These are phyloP conservation scores for Peucedramus taeniatus DNA, from an alignment of 2,113 vertebrate genomes.

Conservation along the genomic window DNA sequence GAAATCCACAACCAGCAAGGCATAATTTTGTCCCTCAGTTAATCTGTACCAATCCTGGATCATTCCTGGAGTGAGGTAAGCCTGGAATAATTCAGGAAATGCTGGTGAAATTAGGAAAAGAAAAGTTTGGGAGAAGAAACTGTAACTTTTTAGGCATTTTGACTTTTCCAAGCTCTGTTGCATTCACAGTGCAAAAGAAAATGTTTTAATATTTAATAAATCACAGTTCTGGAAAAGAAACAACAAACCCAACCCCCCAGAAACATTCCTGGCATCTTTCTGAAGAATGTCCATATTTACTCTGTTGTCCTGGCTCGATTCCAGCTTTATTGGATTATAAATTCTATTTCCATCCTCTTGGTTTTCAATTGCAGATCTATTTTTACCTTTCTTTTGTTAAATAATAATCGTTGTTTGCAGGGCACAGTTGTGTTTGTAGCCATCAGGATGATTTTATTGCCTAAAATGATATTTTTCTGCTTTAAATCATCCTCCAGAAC, in stretches of 20 bases:
- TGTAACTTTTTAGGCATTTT: background rate
- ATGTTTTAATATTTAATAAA: background rate
- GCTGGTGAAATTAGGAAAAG: background rate
- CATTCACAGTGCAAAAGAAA: background rate
- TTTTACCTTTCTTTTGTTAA: constrained; percentile 21
- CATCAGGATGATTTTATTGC: background rate
- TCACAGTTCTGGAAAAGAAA: background rate
- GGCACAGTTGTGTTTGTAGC: background rate
- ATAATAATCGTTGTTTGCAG: background rate
- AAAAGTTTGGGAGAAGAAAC: background rate
- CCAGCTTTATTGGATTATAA: background rate
- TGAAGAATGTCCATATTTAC: background rate
- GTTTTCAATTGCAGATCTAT: background rate
- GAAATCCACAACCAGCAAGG: background rate
- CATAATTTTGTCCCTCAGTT: background rate
- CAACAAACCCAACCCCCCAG: background rate
- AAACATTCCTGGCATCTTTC: background rate
- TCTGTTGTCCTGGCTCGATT: background rate
- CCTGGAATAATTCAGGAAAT: background rate
- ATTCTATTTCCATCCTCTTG: background rate
- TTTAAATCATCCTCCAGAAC: background rate
- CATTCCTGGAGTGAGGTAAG: background rate
- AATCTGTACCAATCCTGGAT: background rate
- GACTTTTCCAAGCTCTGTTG: background rate
- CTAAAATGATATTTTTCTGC: background rate